Evolutionary conservation across 2,113 vertebrate genomes (phyloP).

Genomic region (Leucoraja erinaceus): DNA sequence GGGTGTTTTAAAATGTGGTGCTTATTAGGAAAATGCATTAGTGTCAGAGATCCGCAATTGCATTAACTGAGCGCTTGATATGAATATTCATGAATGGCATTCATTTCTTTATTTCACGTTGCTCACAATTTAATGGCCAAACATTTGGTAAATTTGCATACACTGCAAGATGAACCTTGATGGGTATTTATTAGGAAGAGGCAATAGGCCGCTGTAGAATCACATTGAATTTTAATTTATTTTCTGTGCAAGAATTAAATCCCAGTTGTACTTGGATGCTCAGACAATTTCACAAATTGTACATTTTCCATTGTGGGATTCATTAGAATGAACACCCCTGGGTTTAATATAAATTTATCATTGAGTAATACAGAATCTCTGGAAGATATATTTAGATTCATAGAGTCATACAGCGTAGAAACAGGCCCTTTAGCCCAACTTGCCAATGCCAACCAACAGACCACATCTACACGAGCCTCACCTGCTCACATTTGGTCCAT

Average conservation of each 20-base stretch:
- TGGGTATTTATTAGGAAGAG: background rate
- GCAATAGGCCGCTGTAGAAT: background rate
- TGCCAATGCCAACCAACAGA: too few species aligned
- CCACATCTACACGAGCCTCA: too few species aligned
- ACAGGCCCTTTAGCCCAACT: too few species aligned
- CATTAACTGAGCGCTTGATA: background rate
- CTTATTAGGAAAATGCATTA: background rate
- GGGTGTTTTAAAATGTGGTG: background rate
- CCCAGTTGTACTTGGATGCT: background rate
- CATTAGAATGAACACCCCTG: background rate
- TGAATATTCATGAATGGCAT: slow-evolving; percentile 3
- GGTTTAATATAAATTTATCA: background rate
- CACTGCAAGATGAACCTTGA: background rate
- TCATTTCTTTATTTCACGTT: slow-evolving; percentile 16
- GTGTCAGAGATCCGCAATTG: background rate
- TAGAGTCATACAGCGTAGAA: too few species aligned
- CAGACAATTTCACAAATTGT: background rate
- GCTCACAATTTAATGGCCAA: slow-evolving; percentile 6
- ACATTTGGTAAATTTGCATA: slow-evolving; percentile 34
- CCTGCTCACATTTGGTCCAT: too few species aligned
- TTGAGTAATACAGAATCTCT: background rate
- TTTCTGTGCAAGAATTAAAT: background rate
- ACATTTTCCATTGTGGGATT: background rate
- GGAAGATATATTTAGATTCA: too few species aligned
- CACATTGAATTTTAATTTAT: background rate